Percentiles rank a stretch among this genome's conserved stretches.
These are phyloP conservation scores for Alectura lathami DNA, from an alignment of 2,113 vertebrate genomes.

Conservation along the genomic window DNA sequence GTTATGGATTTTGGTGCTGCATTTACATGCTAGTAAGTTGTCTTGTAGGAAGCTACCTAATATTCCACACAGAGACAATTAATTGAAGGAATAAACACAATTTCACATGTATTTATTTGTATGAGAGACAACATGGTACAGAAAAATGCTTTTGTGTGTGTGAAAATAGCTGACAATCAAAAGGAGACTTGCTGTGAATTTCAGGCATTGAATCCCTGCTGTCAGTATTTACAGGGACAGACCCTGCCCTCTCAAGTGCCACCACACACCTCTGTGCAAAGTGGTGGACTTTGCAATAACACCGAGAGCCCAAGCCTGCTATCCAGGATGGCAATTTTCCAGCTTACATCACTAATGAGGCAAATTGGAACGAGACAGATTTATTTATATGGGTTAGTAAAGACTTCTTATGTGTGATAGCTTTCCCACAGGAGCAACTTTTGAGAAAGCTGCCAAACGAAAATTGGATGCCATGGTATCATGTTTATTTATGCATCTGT, in stretches of 20 bases:
- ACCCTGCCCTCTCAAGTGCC: neutral
- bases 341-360: neutral
- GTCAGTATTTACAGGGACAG: neutral
- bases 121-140: neutral
- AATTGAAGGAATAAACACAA: neutral
- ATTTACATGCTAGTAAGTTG: neutral
- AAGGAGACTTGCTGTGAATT: neutral
- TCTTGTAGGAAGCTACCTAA: neutral
- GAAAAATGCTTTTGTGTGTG: neutral
- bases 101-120: neutral
- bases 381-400: conserved; percentile 42
- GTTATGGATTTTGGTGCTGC: neutral
- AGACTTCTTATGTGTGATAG: conserved; percentile 8
- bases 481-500: conserved; percentile 56
- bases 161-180: neutral
- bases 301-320: neutral
- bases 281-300: neutral
- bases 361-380: conserved; percentile 32
- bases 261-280: neutral
- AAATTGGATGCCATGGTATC: neutral
- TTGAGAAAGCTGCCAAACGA: conserved; percentile 42
- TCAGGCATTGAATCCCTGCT: neutral
- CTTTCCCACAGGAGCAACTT: conserved; percentile 42
- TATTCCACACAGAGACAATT: neutral
- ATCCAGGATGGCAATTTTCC: neutral